These are phyloP conservation scores for Carettochelys insculpta DNA, from an alignment of 2,113 vertebrate species.

Conservation along the genomic window DNA sequence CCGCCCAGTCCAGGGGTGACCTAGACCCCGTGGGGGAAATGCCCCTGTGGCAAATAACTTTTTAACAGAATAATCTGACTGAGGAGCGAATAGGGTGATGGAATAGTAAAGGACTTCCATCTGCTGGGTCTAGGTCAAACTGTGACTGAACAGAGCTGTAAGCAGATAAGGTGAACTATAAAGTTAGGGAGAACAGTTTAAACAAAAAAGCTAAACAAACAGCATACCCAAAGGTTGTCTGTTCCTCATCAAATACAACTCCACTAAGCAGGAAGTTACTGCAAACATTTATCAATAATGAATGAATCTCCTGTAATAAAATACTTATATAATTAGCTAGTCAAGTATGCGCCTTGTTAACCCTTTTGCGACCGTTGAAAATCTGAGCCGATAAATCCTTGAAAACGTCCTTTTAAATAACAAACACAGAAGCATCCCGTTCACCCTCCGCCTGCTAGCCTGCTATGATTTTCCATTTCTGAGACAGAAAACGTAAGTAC, in stretches of 20 bases:
- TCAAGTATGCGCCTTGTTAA: slow-evolving; percentile 69
- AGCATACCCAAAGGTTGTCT: slow-evolving; percentile 71
- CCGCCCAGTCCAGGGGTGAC: fast-evolving
- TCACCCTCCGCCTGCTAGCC: slow-evolving; percentile 37
- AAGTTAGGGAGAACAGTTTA: not conserved
- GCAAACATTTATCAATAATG: slow-evolving; percentile 83
- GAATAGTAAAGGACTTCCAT: not conserved
- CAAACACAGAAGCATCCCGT: not conserved
- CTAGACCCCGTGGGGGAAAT: fast-evolving
- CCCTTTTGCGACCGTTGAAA: slow-evolving; percentile 71
- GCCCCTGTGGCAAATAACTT: not conserved
- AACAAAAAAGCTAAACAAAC: slow-evolving; percentile 39
- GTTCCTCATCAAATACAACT: slow-evolving; percentile 76
- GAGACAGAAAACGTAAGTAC: slow-evolving; percentile 70
- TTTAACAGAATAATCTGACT: fast-evolving
- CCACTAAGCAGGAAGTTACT: slow-evolving; percentile 74
- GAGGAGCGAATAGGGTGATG: not conserved
- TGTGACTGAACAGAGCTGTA: not conserved
- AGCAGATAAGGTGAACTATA: slow-evolving; percentile 16
- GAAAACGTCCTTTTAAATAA: slow-evolving; percentile 51
- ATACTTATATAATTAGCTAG: slow-evolving; percentile 78
- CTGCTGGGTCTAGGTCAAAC: not conserved
- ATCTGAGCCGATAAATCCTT: slow-evolving; percentile 68
- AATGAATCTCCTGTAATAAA: slow-evolving; percentile 82
- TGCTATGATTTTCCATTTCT: slow-evolving; percentile 49